Conservation (phyloP, 23 tunicate genomes). For the Diplosoma virens region DNA sequence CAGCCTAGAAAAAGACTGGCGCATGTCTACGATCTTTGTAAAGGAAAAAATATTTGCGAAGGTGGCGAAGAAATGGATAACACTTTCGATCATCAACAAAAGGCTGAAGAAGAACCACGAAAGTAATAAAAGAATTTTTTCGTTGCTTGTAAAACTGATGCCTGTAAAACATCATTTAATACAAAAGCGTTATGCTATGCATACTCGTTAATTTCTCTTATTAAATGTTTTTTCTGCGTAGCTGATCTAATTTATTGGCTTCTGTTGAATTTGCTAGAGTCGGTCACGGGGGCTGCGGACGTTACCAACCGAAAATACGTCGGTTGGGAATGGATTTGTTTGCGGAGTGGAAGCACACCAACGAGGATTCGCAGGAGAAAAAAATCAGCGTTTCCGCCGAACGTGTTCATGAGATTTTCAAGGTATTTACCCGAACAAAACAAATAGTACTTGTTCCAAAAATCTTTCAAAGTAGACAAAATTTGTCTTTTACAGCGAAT, state of each 20-base stretch:
- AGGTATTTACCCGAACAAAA: too few species aligned
- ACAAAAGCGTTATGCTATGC: too few species aligned
- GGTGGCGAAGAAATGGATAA: slow-evolving; percentile 98
- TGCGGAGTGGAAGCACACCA: slow-evolving; percentile 97
- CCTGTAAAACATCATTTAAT: too few species aligned
- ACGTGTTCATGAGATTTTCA: slow-evolving; percentile 91
- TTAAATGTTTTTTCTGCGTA: too few species aligned
- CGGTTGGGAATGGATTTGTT: slow-evolving; percentile 76
- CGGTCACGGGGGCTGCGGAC: slow-evolving; percentile 97
- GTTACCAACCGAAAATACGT: slow-evolving; percentile 87
- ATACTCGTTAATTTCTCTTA: too few species aligned
- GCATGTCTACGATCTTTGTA: slow-evolving; percentile 95
- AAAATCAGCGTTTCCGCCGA: slow-evolving; percentile 95
- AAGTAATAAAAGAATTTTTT: slow-evolving; percentile 67
- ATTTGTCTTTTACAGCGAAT: slow-evolving; percentile 57
- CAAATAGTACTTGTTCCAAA: too few species aligned
- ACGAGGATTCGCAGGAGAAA: slow-evolving; percentile 97
- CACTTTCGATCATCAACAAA: slow-evolving; percentile 67
- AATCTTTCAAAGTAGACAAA: not conserved
- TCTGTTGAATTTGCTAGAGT: slow-evolving; percentile 56
- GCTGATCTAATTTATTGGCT: too few species aligned
- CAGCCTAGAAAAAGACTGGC: slow-evolving; percentile 87
- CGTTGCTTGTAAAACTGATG: too few species aligned
- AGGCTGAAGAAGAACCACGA: slow-evolving; percentile 85
- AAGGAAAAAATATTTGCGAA: slow-evolving; percentile 98